These are phyloP conservation scores for Notolepis coatsorum DNA, from an alignment of 2,797 vertebrate genomes.

Conservation along the genomic window DNA sequence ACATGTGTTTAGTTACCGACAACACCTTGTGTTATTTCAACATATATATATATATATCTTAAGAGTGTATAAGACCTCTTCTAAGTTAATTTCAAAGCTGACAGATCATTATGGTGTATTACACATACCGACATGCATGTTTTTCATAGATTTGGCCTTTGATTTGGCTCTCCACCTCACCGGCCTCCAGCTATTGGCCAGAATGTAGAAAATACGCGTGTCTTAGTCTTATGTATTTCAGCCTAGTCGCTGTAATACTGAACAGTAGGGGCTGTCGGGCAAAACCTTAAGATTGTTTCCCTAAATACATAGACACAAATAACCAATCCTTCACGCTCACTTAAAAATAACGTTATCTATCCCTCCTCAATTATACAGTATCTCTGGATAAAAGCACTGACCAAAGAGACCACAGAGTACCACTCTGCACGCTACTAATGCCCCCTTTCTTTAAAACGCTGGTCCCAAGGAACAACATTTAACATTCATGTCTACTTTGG, in stretches of 20 bases:
- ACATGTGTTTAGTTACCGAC: too few relatives aligned
- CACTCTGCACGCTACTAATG: constrained; percentile 36
- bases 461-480: constrained; percentile 48
- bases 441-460: constrained; percentile 38
- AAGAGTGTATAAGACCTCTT: background rate
- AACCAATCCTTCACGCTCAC: background rate
- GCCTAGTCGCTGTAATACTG: background rate
- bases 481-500: constrained; percentile 29
- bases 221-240: constrained; percentile 3
- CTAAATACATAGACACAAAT: too few relatives aligned
- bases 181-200: constrained; percentile 22
- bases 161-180: constrained; percentile 10
- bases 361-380: constrained; percentile 14
- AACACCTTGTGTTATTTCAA: too few relatives aligned
- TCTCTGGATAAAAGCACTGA: background rate
- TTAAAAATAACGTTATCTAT: constrained; percentile 1
- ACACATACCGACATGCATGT: constrained; percentile 17
- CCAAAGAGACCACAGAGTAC: background rate
- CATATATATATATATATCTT: too few relatives aligned
- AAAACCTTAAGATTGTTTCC: too few relatives aligned
- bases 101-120: constrained; percentile 26
- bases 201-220: constrained; percentile 22
- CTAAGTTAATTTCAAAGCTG: constrained; percentile 16
- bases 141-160: constrained; percentile 16
- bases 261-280: constrained; percentile 7